Base-by-base conservation (phyloP, 2,113 vertebrate genomes). In the Austrofundulus limnaeus region DNA sequence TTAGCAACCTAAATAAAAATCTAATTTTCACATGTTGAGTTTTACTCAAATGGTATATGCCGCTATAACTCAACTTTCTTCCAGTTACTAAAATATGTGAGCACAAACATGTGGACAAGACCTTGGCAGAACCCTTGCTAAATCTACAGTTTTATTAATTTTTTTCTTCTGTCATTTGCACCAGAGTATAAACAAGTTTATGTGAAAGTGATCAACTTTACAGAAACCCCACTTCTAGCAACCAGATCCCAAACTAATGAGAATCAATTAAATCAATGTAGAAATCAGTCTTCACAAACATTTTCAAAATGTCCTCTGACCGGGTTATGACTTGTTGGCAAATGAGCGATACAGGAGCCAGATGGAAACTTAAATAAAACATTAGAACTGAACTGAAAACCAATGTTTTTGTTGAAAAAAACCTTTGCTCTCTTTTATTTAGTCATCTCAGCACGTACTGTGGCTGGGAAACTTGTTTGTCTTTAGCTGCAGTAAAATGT, bases 41-140 rank as follows among this genome's bases (percentile, higher is more conserved):
- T 34, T 34, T 34, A 34, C 31, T 34, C 31, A 34, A 34, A n/a
- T n/a, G 31, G 31, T 5, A 34, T 34, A 9, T 34, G 31, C 9
- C 1, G 31, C 10, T 5, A 34, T 7, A 28, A 28, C 28, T 28
- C 9, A 34, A 34, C 31, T 9, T 10, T 34, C 31, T 34, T 10
- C 4, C 31, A 34, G 31, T 34, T 34, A 34, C 31, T 10, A 9
- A 34, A 34, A 34, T 34, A 34, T 10, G 31, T 34, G 31, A 5
- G 31, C 31, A 2, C 31, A 34, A 34, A 34, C 4, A 34, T 34
- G 1, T 10, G 1, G 4, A 34, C 31, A 34, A 34, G 79, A 78
- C 88, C 84, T 83, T 77, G 79, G 83, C 88, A 79, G 63, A 89
- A 78, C 83, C 84, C 86, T 89, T 77, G 65, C 55, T 51, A 80